phyloP scores from a whole-genome alignment of 1,140 invertebrate species.

The Brachionus calyciflorus region DNA sequence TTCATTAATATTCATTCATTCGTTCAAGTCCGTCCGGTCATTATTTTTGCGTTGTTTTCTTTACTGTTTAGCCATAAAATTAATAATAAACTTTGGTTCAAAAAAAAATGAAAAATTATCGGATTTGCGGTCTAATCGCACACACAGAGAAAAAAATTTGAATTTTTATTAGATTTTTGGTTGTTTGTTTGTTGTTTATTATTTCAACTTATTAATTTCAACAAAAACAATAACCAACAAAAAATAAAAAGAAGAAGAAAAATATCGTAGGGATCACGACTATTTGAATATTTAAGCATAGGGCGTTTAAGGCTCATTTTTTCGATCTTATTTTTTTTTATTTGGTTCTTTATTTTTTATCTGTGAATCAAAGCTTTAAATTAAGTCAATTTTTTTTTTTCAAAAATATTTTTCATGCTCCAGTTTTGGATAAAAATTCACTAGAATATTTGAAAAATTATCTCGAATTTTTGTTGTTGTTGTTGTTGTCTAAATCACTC shows the following conservation, averaged over 20 bases:
- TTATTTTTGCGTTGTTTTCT: background rate
- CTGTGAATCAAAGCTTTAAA: constrained; percentile 22
- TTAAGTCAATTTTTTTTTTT: background rate
- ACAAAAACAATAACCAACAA: no score
- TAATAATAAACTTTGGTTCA: background rate
- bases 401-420: constrained; percentile 27
- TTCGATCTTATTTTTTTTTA: no score
- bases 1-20: constrained; percentile 38
- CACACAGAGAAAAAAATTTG: no score
- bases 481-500: no score
- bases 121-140: background rate
- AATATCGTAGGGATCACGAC: no score
- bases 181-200: no score
- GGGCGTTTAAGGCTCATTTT: no score
- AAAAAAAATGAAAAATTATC: constrained; percentile 28
- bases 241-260: no score
- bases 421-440: constrained; percentile 22
- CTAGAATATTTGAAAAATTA: no score
- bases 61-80: background rate
- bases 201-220: no score
- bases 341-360: background rate
- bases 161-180: no score
- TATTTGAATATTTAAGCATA: no score
- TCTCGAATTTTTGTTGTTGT: constrained; percentile 16
- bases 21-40: background rate